Percentiles rank a stretch among this genome's conserved stretches.
phyloP scores from a whole-genome alignment of 2,113 vertebrate genomes.

The Aldabrachelys gigantea region DNA sequence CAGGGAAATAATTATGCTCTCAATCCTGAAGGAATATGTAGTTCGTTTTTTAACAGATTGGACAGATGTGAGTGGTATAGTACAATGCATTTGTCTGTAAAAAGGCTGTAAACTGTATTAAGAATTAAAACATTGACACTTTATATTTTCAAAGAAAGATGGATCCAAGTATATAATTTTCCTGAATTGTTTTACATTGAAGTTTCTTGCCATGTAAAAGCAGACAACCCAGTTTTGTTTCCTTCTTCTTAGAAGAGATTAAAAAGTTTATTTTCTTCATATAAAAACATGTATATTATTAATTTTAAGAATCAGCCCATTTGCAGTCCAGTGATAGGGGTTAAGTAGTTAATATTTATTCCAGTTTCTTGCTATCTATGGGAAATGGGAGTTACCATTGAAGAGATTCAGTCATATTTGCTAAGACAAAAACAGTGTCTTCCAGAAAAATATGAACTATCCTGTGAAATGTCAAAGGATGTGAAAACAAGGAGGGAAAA shows the following conservation, averaged over 20 bases:
- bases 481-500: neutral
- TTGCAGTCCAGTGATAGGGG: neutral
- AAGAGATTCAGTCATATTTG: slow-evolving; percentile 7
- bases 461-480: neutral
- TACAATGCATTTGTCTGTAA: slow-evolving; percentile 52
- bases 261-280: neutral
- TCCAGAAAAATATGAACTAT: neutral
- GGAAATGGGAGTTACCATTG: neutral
- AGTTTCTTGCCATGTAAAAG: neutral
- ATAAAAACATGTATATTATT: neutral
- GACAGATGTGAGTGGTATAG: slow-evolving; percentile 54
- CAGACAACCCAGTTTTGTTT: neutral
- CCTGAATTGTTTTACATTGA: slow-evolving; percentile 3
- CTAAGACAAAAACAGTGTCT: neutral
- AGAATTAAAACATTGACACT: slow-evolving; percentile 44
- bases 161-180: slow-evolving; percentile 12
- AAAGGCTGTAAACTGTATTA: neutral
- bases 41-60: slow-evolving; percentile 44
- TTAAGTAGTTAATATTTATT: neutral
- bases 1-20: slow-evolving; percentile 64
- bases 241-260: neutral
- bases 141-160: neutral
- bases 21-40: slow-evolving; percentile 55
- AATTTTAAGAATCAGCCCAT: neutral
- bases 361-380: neutral